Percentiles rank a stretch among this genome's conserved stretches.
phyloP scores from a whole-genome alignment of 2,888 invertebrate species.

The Charanyca ferruginea region DNA sequence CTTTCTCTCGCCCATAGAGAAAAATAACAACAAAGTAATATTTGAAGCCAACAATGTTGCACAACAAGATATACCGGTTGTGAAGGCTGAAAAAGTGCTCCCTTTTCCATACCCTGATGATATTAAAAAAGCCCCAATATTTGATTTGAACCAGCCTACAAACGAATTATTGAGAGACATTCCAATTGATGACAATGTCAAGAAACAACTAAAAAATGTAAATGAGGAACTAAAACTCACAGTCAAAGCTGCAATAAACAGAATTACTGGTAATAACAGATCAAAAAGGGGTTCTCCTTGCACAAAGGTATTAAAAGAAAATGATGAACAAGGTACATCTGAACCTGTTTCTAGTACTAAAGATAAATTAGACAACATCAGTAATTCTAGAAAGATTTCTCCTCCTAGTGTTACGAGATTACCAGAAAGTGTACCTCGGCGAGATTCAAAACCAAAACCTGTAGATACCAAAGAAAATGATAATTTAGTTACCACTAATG shows the following conservation, averaged over 20 bases:
- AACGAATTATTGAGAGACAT: conserved; percentile 35
- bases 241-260: conserved; percentile 83
- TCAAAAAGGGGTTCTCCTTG: conserved; percentile 61
- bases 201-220: conserved; percentile 81
- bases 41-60: conserved; percentile 55
- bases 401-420: conserved; percentile 30
- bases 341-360: conserved; percentile 16
- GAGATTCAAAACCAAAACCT: conserved; percentile 22
- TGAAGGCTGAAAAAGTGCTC: conserved; percentile 80
- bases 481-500: conserved; percentile 21
- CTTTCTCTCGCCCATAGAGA: conserved; percentile 75
- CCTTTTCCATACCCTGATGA: conserved; percentile 80
- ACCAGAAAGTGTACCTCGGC: conserved; percentile 19
- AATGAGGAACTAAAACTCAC: conserved; percentile 82
- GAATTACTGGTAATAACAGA: conserved; percentile 77
- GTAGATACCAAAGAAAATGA: conserved; percentile 44
- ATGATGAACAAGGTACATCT: conserved; percentile 21
- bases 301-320: conserved; percentile 53
- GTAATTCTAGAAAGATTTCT: conserved; percentile 17
- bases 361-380: conserved; percentile 40
- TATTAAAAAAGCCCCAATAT: conserved; percentile 63
- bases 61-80: conserved; percentile 69
- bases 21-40: conserved; percentile 70
- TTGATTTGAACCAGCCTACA: conserved; percentile 63
- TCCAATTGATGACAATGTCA: conserved; percentile 70